Base-by-base conservation (phyloP, 2,888 invertebrate species). In the Euspilapteryx auroguttella region DNA sequence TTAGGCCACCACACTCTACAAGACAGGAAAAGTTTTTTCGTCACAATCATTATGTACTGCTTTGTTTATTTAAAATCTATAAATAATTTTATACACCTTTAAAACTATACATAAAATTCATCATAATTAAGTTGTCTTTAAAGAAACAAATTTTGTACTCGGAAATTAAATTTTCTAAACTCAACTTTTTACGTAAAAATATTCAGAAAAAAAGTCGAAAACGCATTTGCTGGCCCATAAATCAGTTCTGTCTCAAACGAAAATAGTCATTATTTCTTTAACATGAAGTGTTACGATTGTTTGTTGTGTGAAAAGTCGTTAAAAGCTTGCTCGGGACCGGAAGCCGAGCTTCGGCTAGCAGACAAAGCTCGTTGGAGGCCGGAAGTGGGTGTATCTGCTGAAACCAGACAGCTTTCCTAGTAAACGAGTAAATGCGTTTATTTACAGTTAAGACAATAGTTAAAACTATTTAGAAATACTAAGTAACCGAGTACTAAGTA, bases 181-280 rank as follows among this genome's bases (percentile, higher is more conserved):
- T n/a, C n/a, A n/a, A n/a, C n/a, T n/a, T n/a, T n/a, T n/a, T n/a
- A n/a, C n/a, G n/a, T n/a, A n/a, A n/a, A n/a, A n/a, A n/a, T n/a
- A n/a, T n/a, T n/a, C n/a, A 14, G 12, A 20, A 17, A 26, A 17
- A 26, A 27, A 27, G 30, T 32, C 29, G 49, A 57, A 61, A 57
- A 56, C 48, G 52, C 52, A 57, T 62, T 64, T 55, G 52, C 50
- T 41, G 47, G 53, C 46, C 47, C 55, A 56, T 64, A 64, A 65
- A 64, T 64, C 55, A 54, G 39, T 47, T 45, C 42, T 35, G 27
- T 21, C 25, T 25, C 26, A 29, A 17, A 26, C 30, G 25, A 47
- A 36, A 45, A 33, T 39, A 10, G 31, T 31, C 41, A 41, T 39
- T 47, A 42, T 28, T 14, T 1, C 4, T 25, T 12, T 14, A 4